Percentiles rank a stretch among this genome's conserved stretches.
Evolutionary conservation across 2,797 vertebrate species (phyloP).

Genomic region (Dryobates pubescens): DNA sequence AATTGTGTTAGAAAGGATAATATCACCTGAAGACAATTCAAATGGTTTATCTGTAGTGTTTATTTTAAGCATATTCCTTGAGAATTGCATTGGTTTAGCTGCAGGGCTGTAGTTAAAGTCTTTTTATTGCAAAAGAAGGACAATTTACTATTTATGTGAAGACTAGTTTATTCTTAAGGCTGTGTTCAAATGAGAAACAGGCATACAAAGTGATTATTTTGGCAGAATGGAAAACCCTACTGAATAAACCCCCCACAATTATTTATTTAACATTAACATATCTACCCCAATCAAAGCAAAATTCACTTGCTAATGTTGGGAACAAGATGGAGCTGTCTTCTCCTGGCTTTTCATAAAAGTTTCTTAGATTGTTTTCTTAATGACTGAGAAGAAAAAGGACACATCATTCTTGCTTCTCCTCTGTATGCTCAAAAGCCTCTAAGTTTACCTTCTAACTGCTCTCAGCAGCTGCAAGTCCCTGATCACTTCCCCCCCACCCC

Average conservation of each 20-base stretch:
- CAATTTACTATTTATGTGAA: not conserved
- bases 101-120: not conserved
- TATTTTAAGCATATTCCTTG: constrained; percentile 32
- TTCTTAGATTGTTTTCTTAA: not conserved
- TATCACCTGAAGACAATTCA: constrained; percentile 48
- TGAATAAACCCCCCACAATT: not conserved
- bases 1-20: constrained; percentile 39
- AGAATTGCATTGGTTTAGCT: not conserved
- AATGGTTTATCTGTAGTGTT: constrained; percentile 20
- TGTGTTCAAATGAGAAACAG: not conserved
- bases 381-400: not conserved
- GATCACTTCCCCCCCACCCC: no score
- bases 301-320: not conserved
- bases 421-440: not conserved
- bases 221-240: not conserved
- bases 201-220: not conserved
- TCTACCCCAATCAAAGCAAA: not conserved
- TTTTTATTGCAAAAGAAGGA: not conserved
- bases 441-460: not conserved
- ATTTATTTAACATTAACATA: not conserved
- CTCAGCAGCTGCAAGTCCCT: not conserved
- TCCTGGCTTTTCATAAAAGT: not conserved
- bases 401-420: not conserved
- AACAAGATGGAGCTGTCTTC: not conserved
- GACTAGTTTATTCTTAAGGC: not conserved